Base-by-base conservation (phyloP, 1,140 invertebrate species). In the Drosophila ercepeae region DNA sequence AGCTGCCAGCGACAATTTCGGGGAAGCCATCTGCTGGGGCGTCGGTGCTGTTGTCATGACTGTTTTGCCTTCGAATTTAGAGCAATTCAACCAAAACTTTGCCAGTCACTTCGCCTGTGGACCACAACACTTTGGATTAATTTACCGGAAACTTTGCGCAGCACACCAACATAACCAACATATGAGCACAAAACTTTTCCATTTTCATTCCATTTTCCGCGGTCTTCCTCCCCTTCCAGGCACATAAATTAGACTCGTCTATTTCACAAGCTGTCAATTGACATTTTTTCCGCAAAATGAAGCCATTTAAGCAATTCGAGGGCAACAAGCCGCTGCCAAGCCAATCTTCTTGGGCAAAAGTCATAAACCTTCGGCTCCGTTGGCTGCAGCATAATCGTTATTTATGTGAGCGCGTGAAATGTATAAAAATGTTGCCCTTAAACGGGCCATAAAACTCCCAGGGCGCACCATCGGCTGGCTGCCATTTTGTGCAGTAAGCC, bases 331-430 rank as follows among this genome's bases (percentile, higher is more conserved):
- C 36, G 36, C 36, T 39, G 36, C 57, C 68, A 49, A 50, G 72
- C 45, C 78, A 82, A 77, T 86, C 70, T 61, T 42, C 49, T 72
- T 13, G 67, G 81, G 57, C 54, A 67, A 70, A 71, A 86, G 81
- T 79, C 81, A 86, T 86, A 84, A 84, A 76, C 75, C 72, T 86
- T 76, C 67, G 67, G 72, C 72, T 58, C 65, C 67, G 54, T 19
- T 86, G 61, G 21, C 53, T 71, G 36, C 54, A 69, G 55, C 64
- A 71, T 75, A 83, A 83, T 86, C 76, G 81, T 84, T 84, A 84
- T 84, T 84, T 84, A 84, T 84, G 81, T 86, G 81, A 53, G 79
- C 71, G 79, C 79, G 81, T 84, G 81, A 84, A 84, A 76, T 86
- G 81, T 76, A 84, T 84, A 84, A 84, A 84, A 84, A 86, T 79